Percentiles rank a stretch among this genome's conserved stretches.
These are phyloP conservation scores for Cossypha heuglini DNA, from an alignment of 2,797 vertebrate species.

Conservation along the genomic window DNA sequence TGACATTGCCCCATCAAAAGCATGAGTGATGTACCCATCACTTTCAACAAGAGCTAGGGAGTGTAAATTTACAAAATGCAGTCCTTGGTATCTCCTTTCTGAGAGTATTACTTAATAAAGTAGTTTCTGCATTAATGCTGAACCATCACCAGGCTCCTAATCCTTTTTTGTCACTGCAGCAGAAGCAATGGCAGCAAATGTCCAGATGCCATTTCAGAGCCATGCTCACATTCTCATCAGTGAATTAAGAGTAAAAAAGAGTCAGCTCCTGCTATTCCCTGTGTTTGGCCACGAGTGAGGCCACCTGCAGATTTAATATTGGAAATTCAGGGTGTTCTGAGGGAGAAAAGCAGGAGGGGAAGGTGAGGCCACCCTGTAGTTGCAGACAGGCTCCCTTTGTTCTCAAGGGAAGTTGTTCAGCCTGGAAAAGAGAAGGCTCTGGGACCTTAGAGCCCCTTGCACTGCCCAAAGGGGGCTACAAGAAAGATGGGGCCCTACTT, in stretches of 20 bases:
- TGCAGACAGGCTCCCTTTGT: neutral
- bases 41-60: neutral
- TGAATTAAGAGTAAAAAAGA: neutral
- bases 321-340: neutral
- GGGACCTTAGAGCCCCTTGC: neutral
- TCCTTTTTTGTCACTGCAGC: neutral
- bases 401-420: neutral
- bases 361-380: fast-evolving
- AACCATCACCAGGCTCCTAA: neutral
- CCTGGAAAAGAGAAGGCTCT: neutral
- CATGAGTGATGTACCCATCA: neutral
- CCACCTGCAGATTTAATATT: neutral
- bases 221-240: neutral
- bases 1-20: neutral
- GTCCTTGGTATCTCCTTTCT: neutral
- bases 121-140: neutral
- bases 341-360: neutral
- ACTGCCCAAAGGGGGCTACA: too few species aligned
- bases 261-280: neutral
- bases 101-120: neutral
- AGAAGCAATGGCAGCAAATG: neutral
- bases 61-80: neutral
- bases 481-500: neutral
- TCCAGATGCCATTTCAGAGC: neutral
- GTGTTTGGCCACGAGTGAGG: neutral